Evolutionary conservation across 2,797 vertebrate species (phyloP).

Genomic region (Microhierax caerulescens): DNA sequence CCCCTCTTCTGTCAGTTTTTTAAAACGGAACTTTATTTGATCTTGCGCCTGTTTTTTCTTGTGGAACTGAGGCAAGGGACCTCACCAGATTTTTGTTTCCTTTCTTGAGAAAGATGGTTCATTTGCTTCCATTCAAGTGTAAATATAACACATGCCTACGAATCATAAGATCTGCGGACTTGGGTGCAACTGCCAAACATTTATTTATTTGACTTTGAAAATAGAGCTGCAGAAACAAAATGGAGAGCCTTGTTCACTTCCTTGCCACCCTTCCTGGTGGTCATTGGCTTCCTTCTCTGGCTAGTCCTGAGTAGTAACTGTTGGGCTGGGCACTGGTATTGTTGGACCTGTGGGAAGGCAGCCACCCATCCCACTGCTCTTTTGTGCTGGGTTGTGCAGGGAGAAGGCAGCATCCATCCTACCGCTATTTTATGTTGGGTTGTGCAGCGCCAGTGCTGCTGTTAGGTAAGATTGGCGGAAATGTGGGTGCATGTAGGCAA

Average conservation of each 20-base stretch:
- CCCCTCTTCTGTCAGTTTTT: neutral
- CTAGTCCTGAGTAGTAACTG: neutral
- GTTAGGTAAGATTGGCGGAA: neutral
- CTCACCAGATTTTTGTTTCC: neutral
- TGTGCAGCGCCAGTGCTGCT: neutral
- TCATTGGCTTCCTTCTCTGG: neutral
- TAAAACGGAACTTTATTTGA: neutral
- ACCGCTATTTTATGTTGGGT: neutral
- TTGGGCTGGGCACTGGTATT: neutral
- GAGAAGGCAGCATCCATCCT: neutral
- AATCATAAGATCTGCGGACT: neutral
- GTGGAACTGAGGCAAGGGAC: fast-evolving
- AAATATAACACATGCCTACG: neutral
- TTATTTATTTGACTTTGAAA: neutral
- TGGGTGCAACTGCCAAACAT: neutral
- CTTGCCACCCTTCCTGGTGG: neutral
- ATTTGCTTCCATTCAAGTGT: neutral
- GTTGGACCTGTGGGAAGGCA: neutral
- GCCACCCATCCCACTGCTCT: neutral
- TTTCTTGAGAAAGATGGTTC: neutral
- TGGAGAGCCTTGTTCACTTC: neutral
- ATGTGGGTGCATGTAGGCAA: neutral
- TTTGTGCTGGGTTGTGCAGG: neutral
- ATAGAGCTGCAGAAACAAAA: neutral
- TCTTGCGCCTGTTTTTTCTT: neutral